A percentile compares a stretch with the other conserved stretches of the same genome.
phyloP scores from a whole-genome alignment of 2,113 vertebrate species.

The Epinephelus lanceolatus region DNA sequence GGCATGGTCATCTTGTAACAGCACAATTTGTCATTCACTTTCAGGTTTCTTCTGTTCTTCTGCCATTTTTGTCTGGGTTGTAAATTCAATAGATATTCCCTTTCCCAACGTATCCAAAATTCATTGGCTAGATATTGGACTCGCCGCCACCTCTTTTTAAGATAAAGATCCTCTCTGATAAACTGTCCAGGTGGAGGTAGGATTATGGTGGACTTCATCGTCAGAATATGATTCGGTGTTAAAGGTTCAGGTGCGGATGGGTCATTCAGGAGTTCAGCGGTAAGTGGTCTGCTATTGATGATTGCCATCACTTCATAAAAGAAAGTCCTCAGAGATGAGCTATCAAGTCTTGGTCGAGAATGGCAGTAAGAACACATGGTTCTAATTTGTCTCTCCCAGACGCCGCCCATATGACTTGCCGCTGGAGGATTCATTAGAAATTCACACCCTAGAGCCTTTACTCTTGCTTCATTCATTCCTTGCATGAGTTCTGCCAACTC shows the following conservation, averaged over 20 bases:
- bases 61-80: constrained; percentile 2
- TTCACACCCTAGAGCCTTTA: too few relatives aligned
- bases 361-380: too few relatives aligned
- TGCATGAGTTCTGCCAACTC: too few relatives aligned
- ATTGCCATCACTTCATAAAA: constrained; percentile 27
- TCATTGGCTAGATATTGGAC: constrained; percentile 8
- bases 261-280: not conserved
- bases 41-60: not conserved
- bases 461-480: too few relatives aligned
- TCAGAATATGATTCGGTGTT: constrained; percentile 22
- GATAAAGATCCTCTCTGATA: constrained; percentile 9
- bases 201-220: not conserved
- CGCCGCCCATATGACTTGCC: too few relatives aligned
- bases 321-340: not conserved
- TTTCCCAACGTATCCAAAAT: not conserved
- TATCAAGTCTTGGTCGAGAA: not conserved
- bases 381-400: too few relatives aligned
- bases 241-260: constrained; percentile 11
- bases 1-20: not conserved
- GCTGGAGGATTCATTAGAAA: too few relatives aligned
- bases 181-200: constrained; percentile 4
- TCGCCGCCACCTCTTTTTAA: not conserved
- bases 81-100: constrained; percentile 9
- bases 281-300: constrained; percentile 19
- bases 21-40: not conserved